These are phyloP conservation scores for Chrysotoxum bicinctum DNA, from an alignment of 2,888 invertebrate species.

Conservation along the genomic window DNA sequence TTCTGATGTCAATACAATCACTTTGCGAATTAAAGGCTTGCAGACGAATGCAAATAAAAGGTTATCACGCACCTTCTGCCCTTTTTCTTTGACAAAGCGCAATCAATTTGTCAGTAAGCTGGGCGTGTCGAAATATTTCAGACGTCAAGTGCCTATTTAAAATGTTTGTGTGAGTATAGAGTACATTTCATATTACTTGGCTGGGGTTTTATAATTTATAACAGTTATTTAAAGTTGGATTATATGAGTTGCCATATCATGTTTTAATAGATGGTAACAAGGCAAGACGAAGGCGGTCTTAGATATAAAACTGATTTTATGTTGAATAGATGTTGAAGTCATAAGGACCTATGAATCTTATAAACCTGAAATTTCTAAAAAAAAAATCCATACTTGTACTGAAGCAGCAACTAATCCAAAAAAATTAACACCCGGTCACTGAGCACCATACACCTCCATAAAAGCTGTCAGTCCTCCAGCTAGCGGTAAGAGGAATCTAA, in stretches of 20 bases:
- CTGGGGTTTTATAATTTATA: not conserved
- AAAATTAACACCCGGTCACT: no score
- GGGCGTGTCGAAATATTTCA: slow-evolving; percentile 15
- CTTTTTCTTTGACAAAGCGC: not conserved
- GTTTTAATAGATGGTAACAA: no score
- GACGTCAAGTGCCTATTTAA: slow-evolving; percentile 15
- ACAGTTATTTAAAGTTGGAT: not conserved
- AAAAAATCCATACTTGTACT: no score
- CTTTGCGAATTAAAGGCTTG: slow-evolving; percentile 42
- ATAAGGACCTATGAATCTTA: no score
- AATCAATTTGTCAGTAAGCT: slow-evolving; percentile 49
- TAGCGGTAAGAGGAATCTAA: no score
- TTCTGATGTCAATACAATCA: slow-evolving; percentile 36
- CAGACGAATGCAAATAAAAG: slow-evolving; percentile 35
- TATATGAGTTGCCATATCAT: not conserved
- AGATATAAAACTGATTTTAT: no score
- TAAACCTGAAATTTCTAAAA: no score
- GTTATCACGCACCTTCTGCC: not conserved
- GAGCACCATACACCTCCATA: no score
- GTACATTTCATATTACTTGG: not conserved
- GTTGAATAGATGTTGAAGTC: no score
- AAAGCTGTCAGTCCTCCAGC: no score
- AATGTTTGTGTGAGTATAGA: not conserved
- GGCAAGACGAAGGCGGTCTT: no score
- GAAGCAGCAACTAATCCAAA: no score